Evolutionary conservation across 2,888 invertebrate species (phyloP).

Genomic region (Seira ritae): DNA sequence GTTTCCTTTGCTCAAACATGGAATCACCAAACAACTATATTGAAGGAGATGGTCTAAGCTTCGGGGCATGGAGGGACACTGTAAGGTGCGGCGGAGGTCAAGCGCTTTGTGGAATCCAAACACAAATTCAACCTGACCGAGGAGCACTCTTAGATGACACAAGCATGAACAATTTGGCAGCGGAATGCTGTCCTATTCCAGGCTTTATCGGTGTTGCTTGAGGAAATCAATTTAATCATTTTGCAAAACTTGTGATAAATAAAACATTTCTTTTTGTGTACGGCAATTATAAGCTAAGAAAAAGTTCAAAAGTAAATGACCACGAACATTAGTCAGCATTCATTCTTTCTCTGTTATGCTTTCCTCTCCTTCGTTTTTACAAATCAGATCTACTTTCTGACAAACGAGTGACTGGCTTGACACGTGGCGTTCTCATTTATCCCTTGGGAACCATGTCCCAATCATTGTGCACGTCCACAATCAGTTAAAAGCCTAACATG

Average conservation of each 20-base stretch:
- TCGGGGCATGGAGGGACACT: slow-evolving; percentile 45
- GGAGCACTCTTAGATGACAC: slow-evolving; percentile 58
- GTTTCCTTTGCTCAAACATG: slow-evolving; percentile 45
- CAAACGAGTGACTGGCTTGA: no score
- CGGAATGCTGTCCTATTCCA: slow-evolving; percentile 52
- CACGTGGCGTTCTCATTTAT: slow-evolving; percentile 44
- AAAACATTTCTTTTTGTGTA: no score
- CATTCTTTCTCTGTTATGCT: no score
- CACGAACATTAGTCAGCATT: no score
- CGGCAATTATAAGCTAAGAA: no score
- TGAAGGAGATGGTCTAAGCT: slow-evolving; percentile 61
- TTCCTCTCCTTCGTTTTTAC: no score
- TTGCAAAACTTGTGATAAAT: no score
- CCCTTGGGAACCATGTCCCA: slow-evolving; percentile 36
- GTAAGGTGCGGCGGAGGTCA: slow-evolving; percentile 37
- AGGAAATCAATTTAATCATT: no score
- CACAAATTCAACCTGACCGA: slow-evolving; percentile 60
- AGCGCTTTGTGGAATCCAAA: slow-evolving; percentile 59
- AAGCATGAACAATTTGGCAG: slow-evolving; percentile 61
- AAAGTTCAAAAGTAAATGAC: no score
- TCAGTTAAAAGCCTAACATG: slow-evolving; percentile 29
- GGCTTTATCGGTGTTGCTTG: not conserved
- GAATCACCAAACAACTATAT: slow-evolving; percentile 35
- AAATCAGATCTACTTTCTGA: no score
- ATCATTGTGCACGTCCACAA: slow-evolving; percentile 37